Conservation (phyloP, 2,113 vertebrate species). For the Colaptes auratus region DNA sequence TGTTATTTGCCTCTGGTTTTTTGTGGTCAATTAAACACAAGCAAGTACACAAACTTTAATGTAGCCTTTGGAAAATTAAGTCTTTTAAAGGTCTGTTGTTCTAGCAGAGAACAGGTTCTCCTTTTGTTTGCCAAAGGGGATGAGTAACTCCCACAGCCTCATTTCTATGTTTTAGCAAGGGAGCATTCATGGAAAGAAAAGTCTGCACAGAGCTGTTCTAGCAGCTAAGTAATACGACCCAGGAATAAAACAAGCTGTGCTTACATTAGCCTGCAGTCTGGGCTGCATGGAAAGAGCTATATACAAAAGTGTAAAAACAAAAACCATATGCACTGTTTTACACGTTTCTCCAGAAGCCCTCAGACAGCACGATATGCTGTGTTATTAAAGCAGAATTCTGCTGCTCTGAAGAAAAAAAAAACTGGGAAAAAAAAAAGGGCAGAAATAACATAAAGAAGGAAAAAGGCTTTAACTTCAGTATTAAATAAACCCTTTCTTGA, state of each 20-base stretch:
- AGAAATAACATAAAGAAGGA: slow-evolving; percentile 26
- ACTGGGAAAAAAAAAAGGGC: neutral
- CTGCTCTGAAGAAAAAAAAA: neutral
- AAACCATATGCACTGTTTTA: slow-evolving; percentile 70
- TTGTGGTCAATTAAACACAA: neutral
- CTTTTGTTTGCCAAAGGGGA: slow-evolving; percentile 27
- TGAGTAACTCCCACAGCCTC: neutral
- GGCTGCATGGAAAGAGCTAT: slow-evolving; percentile 57
- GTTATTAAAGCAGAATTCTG: slow-evolving; percentile 58
- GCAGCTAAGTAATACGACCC: slow-evolving; percentile 58
- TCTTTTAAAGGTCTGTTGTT: neutral
- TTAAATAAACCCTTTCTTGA: slow-evolving; percentile 56
- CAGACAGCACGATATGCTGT: slow-evolving; percentile 40
- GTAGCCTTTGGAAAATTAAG: neutral
- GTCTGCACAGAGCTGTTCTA: neutral
- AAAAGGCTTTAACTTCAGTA: slow-evolving; percentile 16
- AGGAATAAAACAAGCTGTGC: slow-evolving; percentile 71
- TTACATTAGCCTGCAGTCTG: slow-evolving; percentile 67
- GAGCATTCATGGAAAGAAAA: slow-evolving; percentile 61
- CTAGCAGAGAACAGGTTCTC: slow-evolving; percentile 5
- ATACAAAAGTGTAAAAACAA: slow-evolving; percentile 65
- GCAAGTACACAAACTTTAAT: neutral
- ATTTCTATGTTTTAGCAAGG: slow-evolving; percentile 35
- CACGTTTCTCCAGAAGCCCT: slow-evolving; percentile 55
- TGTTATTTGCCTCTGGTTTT: neutral